Conservation (phyloP, 2,797 vertebrate genomes). For the Enteromius unitaeniatus region DNA sequence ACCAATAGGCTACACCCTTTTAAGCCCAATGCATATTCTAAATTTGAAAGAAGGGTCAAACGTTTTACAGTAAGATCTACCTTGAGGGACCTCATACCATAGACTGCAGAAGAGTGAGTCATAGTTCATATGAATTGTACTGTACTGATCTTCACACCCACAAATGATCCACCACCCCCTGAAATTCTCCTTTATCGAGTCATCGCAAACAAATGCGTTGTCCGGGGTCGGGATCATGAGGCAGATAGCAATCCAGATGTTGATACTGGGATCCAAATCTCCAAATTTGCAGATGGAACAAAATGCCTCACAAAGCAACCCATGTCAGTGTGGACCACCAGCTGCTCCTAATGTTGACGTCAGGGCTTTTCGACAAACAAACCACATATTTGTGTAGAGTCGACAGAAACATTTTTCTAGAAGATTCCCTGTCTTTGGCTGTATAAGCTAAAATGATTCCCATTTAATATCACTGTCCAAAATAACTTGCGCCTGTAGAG, state of each 20-base stretch:
- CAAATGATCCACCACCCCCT: slow-evolving; percentile 33
- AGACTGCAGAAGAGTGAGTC: slow-evolving; percentile 6
- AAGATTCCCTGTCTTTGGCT: neutral
- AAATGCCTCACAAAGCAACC: slow-evolving; percentile 20
- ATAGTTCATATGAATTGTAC: neutral
- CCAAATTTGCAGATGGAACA: slow-evolving; percentile 35
- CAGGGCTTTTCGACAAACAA: slow-evolving; percentile 16
- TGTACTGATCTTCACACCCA: slow-evolving; percentile 14
- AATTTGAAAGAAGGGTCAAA: neutral
- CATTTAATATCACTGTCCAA: neutral
- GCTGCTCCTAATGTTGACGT: slow-evolving; percentile 15
- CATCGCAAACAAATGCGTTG: slow-evolving; percentile 43
- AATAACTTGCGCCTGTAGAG: neutral
- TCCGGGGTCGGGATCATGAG: slow-evolving; percentile 24
- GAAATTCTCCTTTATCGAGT: slow-evolving; percentile 36
- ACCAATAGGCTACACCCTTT: neutral
- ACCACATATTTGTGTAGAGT: neutral
- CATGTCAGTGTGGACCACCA: neutral
- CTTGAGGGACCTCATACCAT: neutral
- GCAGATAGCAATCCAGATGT: slow-evolving; percentile 46
- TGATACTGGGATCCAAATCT: slow-evolving; percentile 36
- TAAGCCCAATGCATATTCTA: neutral
- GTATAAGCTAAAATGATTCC: neutral
- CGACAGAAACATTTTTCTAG: neutral
- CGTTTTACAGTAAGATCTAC: neutral